Percentiles rank a stretch among this genome's conserved stretches.
These are phyloP conservation scores for Notothenia rossii DNA, from an alignment of 2,113 vertebrate species.

Conservation along the genomic window DNA sequence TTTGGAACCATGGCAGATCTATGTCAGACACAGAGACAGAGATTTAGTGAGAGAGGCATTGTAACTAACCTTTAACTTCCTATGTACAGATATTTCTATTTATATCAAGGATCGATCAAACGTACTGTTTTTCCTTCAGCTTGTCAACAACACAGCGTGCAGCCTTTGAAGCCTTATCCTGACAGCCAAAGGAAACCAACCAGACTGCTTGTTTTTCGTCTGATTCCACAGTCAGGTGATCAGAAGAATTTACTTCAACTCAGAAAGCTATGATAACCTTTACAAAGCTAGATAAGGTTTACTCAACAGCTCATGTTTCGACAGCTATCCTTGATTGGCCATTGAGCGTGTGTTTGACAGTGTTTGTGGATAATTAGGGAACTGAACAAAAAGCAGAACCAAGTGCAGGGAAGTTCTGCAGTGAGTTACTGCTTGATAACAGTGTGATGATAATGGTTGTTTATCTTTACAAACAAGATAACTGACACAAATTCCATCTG, in stretches of 20 bases:
- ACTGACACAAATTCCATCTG: neutral
- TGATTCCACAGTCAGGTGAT: conserved; percentile 27
- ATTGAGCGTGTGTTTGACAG: neutral
- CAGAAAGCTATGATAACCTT: neutral
- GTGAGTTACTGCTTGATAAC: conserved; percentile 16
- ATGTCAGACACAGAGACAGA: neutral
- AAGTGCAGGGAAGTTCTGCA: conserved; percentile 39
- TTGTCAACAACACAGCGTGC: conserved; percentile 13
- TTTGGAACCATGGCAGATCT: conserved; percentile 14
- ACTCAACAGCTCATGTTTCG: conserved; percentile 1
- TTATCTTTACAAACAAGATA: conserved; percentile 25
- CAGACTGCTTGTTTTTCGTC: conserved; percentile 26
- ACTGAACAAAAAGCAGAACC: conserved; percentile 57
- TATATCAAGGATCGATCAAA: conserved; percentile 45
- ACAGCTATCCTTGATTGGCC: neutral
- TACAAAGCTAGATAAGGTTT: neutral
- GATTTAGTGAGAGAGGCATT: neutral
- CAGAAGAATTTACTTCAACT: conserved; percentile 26
- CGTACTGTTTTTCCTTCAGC: conserved; percentile 25
- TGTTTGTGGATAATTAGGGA: conserved; percentile 16
- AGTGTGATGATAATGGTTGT: conserved; percentile 10
- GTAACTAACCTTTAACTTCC: conserved; percentile 20
- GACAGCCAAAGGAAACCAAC: conserved; percentile 38
- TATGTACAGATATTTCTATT: conserved; percentile 28
- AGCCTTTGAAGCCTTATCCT: conserved; percentile 42